phyloP scores from a whole-genome alignment of 2,113 vertebrate genomes.

The Terrapene triunguis region DNA sequence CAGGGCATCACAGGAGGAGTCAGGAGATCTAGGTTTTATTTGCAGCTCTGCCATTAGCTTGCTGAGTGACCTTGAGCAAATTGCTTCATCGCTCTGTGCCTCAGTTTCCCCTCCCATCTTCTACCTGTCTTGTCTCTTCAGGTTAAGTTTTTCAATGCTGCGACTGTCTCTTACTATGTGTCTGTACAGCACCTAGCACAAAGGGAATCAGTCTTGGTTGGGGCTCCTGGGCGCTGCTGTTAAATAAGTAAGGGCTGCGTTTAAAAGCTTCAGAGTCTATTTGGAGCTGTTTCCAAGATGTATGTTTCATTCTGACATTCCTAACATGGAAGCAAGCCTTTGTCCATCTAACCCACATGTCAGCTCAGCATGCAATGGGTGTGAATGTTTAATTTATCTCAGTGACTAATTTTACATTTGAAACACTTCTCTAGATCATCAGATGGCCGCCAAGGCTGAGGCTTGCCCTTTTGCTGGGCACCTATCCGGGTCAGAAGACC shows the following conservation, averaged over 20 bases:
- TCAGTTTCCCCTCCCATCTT: not conserved
- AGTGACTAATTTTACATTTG: not conserved
- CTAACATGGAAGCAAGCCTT: not conserved
- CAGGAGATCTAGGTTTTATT: not conserved
- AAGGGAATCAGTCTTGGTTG: not conserved
- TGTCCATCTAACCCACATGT: not conserved
- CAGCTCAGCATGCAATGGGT: not conserved
- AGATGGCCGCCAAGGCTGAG: not conserved
- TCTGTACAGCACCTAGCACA: not conserved
- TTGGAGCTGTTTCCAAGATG: not conserved
- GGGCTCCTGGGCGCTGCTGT: rapidly evolving
- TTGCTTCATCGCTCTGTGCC: not conserved
- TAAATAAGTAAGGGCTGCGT: rapidly evolving
- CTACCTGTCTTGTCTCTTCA: not conserved
- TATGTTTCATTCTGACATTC: not conserved
- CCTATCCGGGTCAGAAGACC: not conserved
- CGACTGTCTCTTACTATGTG: rapidly evolving
- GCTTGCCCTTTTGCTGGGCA: not conserved
- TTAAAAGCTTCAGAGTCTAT: not conserved
- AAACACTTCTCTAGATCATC: not conserved
- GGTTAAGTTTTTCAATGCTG: not conserved
- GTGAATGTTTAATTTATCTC: not conserved
- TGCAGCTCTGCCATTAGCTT: not conserved
- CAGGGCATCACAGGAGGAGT: not conserved
- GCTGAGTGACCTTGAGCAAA: rapidly evolving